Conservation (phyloP, 2,113 vertebrate species). For the Pardalotus punctatus region DNA sequence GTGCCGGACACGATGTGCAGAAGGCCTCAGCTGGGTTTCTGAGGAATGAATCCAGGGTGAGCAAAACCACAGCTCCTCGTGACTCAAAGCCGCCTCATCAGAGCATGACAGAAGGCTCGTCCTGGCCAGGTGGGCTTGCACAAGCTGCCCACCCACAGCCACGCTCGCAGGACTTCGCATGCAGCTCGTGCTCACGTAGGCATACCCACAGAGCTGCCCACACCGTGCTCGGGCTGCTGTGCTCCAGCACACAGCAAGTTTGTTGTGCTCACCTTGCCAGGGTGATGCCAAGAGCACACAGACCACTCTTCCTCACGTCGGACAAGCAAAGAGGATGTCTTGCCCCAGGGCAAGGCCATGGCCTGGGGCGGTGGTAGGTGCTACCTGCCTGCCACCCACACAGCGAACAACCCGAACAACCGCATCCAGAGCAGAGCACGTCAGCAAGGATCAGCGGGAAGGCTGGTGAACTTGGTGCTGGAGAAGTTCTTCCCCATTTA, state of each 20-base stretch:
- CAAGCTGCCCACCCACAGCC: background rate
- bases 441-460: background rate
- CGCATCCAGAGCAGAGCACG: background rate
- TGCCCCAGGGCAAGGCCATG: background rate
- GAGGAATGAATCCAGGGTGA: background rate
- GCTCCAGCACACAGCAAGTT: background rate
- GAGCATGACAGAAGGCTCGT: background rate
- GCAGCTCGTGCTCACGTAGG: background rate
- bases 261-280: background rate
- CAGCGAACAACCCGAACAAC: background rate
- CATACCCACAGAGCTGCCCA: background rate
- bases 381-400: background rate
- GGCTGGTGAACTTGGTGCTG: background rate
- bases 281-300: background rate
- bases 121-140: slow-evolving; percentile 5
- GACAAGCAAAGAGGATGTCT: background rate
- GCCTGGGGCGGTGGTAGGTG: background rate
- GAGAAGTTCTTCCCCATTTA: background rate
- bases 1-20: background rate
- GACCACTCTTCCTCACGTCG: background rate
- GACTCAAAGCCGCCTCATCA: background rate
- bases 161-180: rapidly evolving
- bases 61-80: background rate
- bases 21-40: background rate
- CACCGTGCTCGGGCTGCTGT: rapidly evolving